Evolutionary conservation across 2,113 vertebrate species (phyloP), one percentile per base, ranked within the genome.

Genomic region (Rostratula benghalensis): DNA sequence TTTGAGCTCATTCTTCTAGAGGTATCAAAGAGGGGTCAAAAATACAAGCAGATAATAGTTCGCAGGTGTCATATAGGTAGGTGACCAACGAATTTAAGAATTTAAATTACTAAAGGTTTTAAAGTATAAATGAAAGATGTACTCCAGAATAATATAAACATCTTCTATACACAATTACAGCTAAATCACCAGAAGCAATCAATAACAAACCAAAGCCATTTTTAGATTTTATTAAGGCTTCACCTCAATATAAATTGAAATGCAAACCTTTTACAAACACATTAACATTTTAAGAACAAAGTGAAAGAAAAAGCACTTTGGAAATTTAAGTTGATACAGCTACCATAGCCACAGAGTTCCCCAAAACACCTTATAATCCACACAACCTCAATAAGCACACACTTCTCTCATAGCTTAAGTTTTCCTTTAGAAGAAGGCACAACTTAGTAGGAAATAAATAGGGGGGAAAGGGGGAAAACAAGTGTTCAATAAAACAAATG

Each of bases 11-110:
- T 30, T 87, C 30, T 68, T 87, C 63, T 28, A 68, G 6, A 64
- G 39, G 28, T 79, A 65, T 17, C 0, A 0, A 76, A 83, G 35
- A 71, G 64, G 85, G 5, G 4, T 35, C 75, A 90, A 73, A 93
- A 57, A 39, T 39, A 53, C 24, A 68, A 43, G 35, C 24, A 77
- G 63, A 35, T 11, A 77, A 27, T 9, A 59, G 16, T 50, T 81
- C 28, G 31, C 14, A 33, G 18, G 35, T 43, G 87, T 41, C 46
- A 65, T 5, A 63, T 5, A 16, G 0, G 0, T 43, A 87, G 1
- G 0, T 22, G 13, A 83, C 5, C n/a, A 45, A 45, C 65, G 18
- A 84, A 78, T 9, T 39, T 57, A 69, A 71, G 12, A 56, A 20
- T 78, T 87, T 45, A 41, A 41, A 76, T 71, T 68, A 68, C 9